phyloP scores from a whole-genome alignment of 1,140 invertebrate genomes.

The Triops cancriformis region DNA sequence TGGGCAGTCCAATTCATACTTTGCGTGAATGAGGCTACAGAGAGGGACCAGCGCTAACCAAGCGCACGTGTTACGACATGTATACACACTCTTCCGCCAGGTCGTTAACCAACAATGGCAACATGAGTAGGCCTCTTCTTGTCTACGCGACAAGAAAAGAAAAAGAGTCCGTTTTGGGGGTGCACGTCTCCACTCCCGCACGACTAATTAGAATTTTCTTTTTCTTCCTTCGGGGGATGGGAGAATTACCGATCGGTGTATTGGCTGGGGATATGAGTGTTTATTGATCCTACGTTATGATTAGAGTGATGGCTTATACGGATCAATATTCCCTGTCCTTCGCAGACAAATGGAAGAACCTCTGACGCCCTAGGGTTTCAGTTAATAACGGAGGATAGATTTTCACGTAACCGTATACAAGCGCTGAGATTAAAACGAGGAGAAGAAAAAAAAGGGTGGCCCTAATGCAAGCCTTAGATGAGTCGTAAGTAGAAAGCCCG shows the following conservation, averaged over 20 bases:
- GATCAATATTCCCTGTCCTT: not conserved
- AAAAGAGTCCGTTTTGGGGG: too few relatives aligned
- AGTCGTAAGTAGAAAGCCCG: not conserved
- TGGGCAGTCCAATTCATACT: not conserved
- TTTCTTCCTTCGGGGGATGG: not conserved
- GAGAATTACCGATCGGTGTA: not conserved
- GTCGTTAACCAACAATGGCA: not conserved
- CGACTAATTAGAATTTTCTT: not conserved
- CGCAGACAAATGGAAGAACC: not conserved
- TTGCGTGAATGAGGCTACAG: not conserved
- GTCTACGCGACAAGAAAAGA: too few relatives aligned
- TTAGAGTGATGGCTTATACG: not conserved
- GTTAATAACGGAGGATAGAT: not conserved
- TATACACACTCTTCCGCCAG: not conserved
- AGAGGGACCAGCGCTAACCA: not conserved
- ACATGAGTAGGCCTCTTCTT: not conserved
- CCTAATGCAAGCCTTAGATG: slow-evolving; percentile 4
- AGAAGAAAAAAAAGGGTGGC: not conserved
- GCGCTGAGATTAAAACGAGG: not conserved
- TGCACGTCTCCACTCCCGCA: too few relatives aligned
- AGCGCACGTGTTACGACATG: not conserved
- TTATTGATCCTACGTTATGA: not conserved
- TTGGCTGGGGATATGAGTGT: not conserved
- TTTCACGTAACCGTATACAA: not conserved
- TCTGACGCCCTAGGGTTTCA: not conserved